These are phyloP conservation scores for Eurypyga helias DNA, from an alignment of 2,113 vertebrate species.

Conservation along the genomic window DNA sequence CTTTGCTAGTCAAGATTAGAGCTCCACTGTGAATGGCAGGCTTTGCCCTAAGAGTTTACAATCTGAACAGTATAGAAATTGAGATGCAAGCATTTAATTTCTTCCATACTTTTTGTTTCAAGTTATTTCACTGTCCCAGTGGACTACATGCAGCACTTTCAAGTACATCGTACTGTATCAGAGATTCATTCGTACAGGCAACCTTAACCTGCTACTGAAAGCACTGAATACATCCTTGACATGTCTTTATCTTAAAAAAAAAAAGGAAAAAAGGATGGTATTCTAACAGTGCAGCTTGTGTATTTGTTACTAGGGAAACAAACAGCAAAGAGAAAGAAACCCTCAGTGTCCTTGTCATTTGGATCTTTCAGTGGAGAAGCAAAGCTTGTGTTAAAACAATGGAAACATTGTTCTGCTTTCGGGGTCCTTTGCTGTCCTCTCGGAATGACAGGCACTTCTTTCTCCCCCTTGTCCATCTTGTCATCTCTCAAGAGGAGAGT, in stretches of 20 bases:
- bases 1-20: not conserved
- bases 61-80: not conserved
- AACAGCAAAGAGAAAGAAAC: conserved; percentile 56
- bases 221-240: not conserved
- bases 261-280: not conserved
- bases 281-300: conserved; percentile 58
- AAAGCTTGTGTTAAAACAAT: conserved; percentile 51
- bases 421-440: conserved; percentile 24
- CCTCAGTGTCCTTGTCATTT: conserved; percentile 52
- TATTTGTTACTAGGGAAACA: conserved; percentile 72
- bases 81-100: not conserved
- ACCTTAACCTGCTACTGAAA: conserved; percentile 12
- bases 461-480: conserved; percentile 45
- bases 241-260: not conserved
- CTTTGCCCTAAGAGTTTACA: not conserved
- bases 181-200: not conserved
- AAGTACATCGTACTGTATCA: not conserved
- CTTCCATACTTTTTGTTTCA: not conserved
- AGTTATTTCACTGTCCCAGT: not conserved
- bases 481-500: not conserved
- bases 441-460: conserved; percentile 48
- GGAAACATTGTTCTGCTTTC: conserved; percentile 50
- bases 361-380: conserved; percentile 45
- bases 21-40: not conserved
- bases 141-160: not conserved